Evolutionary conservation across 2,888 invertebrate genomes (phyloP).

Genomic region (Hirtodrosophila trivittata): DNA sequence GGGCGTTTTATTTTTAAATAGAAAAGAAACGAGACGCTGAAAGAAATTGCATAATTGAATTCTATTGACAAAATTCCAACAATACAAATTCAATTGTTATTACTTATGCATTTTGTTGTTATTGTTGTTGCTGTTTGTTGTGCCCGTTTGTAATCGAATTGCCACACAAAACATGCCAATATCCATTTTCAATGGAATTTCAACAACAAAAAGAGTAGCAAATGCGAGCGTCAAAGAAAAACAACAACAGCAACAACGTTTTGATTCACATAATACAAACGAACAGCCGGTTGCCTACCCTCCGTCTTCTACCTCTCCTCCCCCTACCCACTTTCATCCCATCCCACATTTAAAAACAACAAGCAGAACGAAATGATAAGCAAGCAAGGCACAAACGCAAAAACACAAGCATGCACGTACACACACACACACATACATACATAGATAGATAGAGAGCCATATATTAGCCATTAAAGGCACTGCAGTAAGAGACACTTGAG

Average conservation of each 20-base stretch:
- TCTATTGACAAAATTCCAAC: constrained; percentile 51
- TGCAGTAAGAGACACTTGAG: constrained; percentile 41
- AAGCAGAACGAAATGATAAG: constrained; percentile 64
- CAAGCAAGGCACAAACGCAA: constrained; percentile 33
- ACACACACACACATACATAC: constrained; percentile 10
- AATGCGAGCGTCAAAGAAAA: constrained; percentile 26
- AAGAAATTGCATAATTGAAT: constrained; percentile 46
- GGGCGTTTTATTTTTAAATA: no score
- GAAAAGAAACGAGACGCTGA: no score
- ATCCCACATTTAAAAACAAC: constrained; percentile 16
- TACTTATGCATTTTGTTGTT: constrained; percentile 23
- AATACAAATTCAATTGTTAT: constrained; percentile 35
- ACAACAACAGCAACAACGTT: constrained; percentile 30
- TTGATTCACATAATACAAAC: constrained; percentile 61
- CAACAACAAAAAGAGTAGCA: constrained; percentile 36
- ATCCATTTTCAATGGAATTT: constrained; percentile 66
- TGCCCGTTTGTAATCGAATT: constrained; percentile 57
- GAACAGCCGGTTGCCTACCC: constrained; percentile 43
- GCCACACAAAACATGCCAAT: constrained; percentile 62
- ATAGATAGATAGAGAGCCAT: not conserved
- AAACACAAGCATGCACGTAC: not conserved
- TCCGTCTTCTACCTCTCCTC: not conserved
- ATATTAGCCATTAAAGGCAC: not conserved
- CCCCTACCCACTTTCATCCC: not conserved
- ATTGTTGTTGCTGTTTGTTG: constrained; percentile 11